A percentile compares a stretch with the other conserved stretches of the same genome.
These are phyloP conservation scores for Oligia latruncula DNA, from an alignment of 2,888 invertebrate species.

Conservation along the genomic window DNA sequence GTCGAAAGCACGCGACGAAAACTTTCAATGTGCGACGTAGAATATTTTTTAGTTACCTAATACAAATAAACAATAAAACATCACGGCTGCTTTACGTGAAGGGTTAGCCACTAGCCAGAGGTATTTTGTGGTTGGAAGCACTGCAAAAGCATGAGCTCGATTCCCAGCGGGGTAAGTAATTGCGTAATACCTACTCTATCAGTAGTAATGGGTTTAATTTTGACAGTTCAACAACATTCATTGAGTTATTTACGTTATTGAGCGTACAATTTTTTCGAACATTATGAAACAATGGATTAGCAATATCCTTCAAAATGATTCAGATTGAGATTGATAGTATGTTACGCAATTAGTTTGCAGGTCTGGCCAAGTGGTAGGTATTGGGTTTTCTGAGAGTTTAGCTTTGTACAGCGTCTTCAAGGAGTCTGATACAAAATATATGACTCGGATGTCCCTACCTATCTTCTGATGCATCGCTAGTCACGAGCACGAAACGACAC, in stretches of 20 bases:
- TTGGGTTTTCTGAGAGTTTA: not conserved
- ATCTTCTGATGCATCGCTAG: not conserved
- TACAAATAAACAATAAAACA: not conserved
- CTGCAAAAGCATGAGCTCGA: not conserved
- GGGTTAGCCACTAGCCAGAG: not conserved
- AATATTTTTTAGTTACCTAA: too few relatives aligned
- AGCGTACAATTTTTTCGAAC: too few relatives aligned
- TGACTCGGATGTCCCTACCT: not conserved
- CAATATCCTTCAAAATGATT: too few relatives aligned
- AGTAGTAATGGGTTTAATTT: too few relatives aligned
- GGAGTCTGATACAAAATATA: not conserved
- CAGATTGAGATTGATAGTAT: too few relatives aligned
- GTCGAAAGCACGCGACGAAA: constrained; percentile 23
- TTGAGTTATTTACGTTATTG: too few relatives aligned
- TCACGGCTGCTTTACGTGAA: not conserved
- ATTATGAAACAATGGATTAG: too few relatives aligned
- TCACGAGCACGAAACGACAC: not conserved
- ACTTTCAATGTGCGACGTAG: not conserved
- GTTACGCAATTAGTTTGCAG: not conserved
- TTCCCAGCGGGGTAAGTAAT: too few relatives aligned
- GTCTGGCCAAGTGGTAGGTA: not conserved
- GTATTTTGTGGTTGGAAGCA: not conserved
- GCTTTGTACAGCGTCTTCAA: not conserved
- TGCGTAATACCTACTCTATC: too few relatives aligned
- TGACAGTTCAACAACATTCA: too few relatives aligned